A percentile compares a stretch with the other conserved stretches of the same genome.
Conservation (phyloP, 2,888 invertebrate species). For the Nycteola revayana region DNA sequence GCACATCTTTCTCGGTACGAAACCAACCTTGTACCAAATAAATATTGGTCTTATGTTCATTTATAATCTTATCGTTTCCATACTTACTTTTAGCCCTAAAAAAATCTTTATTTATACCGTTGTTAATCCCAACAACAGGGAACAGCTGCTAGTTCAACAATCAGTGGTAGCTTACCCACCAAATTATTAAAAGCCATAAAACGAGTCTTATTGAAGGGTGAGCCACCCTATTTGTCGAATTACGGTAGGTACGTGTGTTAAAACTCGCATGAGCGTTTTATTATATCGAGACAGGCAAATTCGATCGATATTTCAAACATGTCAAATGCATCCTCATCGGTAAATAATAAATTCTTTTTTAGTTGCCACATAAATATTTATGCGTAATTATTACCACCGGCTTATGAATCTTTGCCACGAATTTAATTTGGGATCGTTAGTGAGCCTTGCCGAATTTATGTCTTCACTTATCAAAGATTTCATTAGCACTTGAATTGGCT, state of each 20-base stretch:
- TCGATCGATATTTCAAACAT: constrained; percentile 53
- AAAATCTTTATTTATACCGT: constrained; percentile 56
- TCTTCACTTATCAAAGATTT: no score
- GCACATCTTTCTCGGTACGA: constrained; percentile 5
- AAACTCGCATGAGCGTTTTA: constrained; percentile 66
- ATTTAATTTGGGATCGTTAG: no score
- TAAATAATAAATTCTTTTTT: neutral
- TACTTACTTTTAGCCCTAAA: constrained; percentile 48
- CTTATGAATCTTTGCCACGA: no score
- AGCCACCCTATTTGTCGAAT: constrained; percentile 70
- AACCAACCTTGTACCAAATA: constrained; percentile 20
- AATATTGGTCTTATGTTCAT: constrained; percentile 31
- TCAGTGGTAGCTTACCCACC: constrained; percentile 75
- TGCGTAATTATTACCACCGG: neutral
- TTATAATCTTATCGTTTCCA: constrained; percentile 46
- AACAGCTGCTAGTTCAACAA: constrained; percentile 74
- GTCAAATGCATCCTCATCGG: constrained; percentile 13
- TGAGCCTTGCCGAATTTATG: no score
- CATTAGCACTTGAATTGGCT: no score
- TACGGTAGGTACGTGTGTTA: constrained; percentile 67
- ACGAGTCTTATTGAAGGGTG: constrained; percentile 77
- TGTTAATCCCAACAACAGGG: constrained; percentile 62
- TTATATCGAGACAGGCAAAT: constrained; percentile 66
- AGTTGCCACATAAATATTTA: neutral
- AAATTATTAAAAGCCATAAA: constrained; percentile 81